Evolutionary conservation across 2,113 vertebrate genomes (phyloP).

Genomic region (Suricata suricatta): DNA sequence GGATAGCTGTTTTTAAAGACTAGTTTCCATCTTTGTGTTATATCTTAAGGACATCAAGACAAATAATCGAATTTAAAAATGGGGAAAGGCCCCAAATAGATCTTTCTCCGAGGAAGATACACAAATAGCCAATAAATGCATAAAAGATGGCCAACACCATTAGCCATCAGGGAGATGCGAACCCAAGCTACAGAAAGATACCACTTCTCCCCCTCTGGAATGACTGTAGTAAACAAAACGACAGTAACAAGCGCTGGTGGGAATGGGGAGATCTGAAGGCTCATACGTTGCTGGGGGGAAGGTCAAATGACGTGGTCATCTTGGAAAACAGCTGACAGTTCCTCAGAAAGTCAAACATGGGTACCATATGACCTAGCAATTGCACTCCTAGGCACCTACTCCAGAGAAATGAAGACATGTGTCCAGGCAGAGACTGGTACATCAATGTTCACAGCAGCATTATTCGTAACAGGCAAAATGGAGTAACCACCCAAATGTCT

Average conservation of each 20-base stretch:
- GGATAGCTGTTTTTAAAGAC: neutral
- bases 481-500: neutral
- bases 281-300: neutral
- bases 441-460: neutral
- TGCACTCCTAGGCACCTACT: neutral
- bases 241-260: neutral
- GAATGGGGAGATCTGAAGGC: neutral
- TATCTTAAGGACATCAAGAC: neutral
- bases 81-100: neutral
- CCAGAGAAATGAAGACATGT: neutral
- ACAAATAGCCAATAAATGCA: neutral
- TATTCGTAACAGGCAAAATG: neutral
- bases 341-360: neutral
- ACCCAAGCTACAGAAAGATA: neutral
- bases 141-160: neutral
- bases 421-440: neutral
- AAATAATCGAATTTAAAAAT: neutral
- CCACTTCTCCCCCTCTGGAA: neutral
- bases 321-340: neutral
- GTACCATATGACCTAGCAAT: neutral
- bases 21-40: neutral
- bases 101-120: too few relatives aligned
- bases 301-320: neutral
- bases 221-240: neutral
- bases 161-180: neutral